These are phyloP conservation scores for Drosophila borealis DNA, from an alignment of 2,888 invertebrate genomes.

Conservation along the genomic window DNA sequence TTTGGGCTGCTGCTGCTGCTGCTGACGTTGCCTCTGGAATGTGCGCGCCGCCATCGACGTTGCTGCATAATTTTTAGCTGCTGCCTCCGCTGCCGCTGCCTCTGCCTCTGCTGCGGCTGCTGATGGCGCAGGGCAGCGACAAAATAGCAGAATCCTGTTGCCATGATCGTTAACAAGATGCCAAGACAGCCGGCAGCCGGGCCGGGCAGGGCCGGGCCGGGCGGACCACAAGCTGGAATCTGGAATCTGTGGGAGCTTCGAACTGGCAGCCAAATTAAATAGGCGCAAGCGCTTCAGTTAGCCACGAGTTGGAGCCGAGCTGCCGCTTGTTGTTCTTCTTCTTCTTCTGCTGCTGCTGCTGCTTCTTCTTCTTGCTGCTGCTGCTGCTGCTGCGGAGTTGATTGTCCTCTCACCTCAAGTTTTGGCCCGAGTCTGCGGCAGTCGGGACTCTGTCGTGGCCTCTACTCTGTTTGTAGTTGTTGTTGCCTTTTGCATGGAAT, in stretches of 20 bases:
- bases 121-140: conserved; percentile 77
- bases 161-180: conserved; percentile 82
- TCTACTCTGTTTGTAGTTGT: conserved; percentile 21
- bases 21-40: conserved; percentile 57
- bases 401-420: conserved; percentile 78
- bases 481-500: conserved; percentile 69
- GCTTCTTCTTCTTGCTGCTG: conserved; percentile 17
- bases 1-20: conserved; percentile 78
- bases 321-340: conserved; percentile 20
- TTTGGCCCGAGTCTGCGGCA: conserved; percentile 54
- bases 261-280: conserved; percentile 80
- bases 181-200: conserved; percentile 59
- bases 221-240: conserved; percentile 47
- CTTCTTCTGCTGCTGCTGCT: conserved; percentile 20
- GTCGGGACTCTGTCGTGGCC: conserved; percentile 34
- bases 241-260: conserved; percentile 77
- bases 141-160: conserved; percentile 81
- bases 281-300: conserved; percentile 80
- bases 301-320: conserved; percentile 70
- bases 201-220: background rate
- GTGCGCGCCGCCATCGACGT: conserved; percentile 59
- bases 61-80: conserved; percentile 69
- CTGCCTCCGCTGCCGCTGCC: conserved; percentile 7
- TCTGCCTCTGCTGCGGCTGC: conserved; percentile 29
- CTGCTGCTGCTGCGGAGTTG: conserved; percentile 63